Percentiles rank a stretch among this genome's conserved stretches.
Evolutionary conservation across 1,140 invertebrate genomes (phyloP).

Genomic region (Ceratosolen solmsi): DNA sequence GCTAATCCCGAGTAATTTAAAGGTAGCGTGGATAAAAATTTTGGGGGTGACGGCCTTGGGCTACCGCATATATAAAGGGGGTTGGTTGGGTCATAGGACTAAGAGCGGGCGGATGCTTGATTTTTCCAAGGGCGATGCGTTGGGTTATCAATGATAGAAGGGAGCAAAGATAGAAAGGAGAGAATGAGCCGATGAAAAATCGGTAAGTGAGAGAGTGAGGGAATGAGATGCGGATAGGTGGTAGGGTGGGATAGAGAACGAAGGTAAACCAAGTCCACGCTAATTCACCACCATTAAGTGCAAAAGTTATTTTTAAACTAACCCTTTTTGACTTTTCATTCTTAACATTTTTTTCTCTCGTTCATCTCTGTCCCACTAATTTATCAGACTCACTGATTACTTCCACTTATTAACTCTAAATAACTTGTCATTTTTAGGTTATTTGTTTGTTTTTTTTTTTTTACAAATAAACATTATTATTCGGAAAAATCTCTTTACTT

Average conservation of each 20-base stretch:
- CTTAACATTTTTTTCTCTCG: constrained; percentile 22
- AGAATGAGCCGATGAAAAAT: constrained; percentile 16
- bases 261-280: constrained; percentile 44
- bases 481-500: no score
- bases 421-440: neutral
- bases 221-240: neutral
- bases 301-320: constrained; percentile 60
- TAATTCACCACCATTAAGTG: constrained; percentile 61
- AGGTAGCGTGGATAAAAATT: constrained; percentile 58
- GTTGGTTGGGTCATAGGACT: neutral
- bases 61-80: constrained; percentile 14
- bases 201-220: neutral
- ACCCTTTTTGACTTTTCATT: constrained; percentile 21
- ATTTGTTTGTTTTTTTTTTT: no score
- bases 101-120: neutral
- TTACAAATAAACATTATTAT: no score
- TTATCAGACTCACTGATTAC: neutral
- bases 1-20: constrained; percentile 65
- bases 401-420: neutral
- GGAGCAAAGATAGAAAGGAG: neutral
- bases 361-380: neutral
- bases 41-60: constrained; percentile 40
- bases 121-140: constrained; percentile 32
- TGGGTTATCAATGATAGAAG: constrained; percentile 33
- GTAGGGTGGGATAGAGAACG: neutral